Percentiles rank a stretch among this genome's conserved stretches.
These are phyloP conservation scores for Idris sp. DNA, from an alignment of 1,140 invertebrate genomes.

Conservation along the genomic window DNA sequence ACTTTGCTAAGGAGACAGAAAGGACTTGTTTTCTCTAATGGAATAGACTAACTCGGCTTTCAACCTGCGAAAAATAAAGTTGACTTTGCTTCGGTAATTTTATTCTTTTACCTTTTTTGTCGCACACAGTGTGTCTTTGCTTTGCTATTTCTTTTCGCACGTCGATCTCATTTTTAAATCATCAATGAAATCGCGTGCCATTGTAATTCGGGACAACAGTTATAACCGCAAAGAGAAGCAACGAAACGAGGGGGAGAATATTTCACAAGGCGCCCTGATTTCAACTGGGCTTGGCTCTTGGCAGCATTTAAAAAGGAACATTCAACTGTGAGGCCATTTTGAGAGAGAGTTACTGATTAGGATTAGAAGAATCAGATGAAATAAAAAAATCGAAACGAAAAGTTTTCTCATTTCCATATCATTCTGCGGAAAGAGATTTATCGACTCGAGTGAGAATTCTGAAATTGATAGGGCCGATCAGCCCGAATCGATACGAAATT, in stretches of 20 bases:
- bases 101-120: constrained; percentile 8
- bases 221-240: constrained; percentile 34
- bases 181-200: constrained; percentile 43
- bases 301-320: constrained; percentile 49
- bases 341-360: constrained; percentile 43
- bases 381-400: too few species aligned
- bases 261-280: constrained; percentile 52
- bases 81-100: too few species aligned
- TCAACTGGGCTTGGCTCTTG: constrained; percentile 39
- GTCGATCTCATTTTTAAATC: constrained; percentile 41
- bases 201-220: constrained; percentile 43
- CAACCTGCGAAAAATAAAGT: too few species aligned
- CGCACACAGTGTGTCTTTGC: neutral
- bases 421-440: constrained; percentile 35
- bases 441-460: constrained; percentile 15
- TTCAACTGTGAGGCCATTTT: constrained; percentile 40
- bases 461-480: constrained; percentile 31
- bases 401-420: constrained; percentile 53
- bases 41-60: constrained; percentile 46
- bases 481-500: constrained; percentile 18
- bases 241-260: constrained; percentile 60
- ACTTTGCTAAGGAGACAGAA: constrained; percentile 41
- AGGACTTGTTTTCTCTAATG: constrained; percentile 29
- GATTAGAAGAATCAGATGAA: too few species aligned
- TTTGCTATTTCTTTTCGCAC: constrained; percentile 29